These are phyloP conservation scores for Meghimatium bilineatum DNA, from an alignment of 2,888 invertebrate species.

Conservation along the genomic window DNA sequence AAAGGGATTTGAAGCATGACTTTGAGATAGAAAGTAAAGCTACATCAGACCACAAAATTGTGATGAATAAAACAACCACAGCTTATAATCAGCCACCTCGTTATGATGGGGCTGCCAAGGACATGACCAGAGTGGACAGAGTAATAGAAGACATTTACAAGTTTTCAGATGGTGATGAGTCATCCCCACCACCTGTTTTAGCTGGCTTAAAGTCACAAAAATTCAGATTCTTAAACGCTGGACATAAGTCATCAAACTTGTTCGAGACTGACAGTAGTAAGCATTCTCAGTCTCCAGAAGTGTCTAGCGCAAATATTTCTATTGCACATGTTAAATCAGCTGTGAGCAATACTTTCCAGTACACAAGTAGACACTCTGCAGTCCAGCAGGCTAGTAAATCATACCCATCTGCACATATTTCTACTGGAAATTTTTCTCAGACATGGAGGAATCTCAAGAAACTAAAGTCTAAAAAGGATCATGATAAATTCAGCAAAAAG, in stretches of 20 bases:
- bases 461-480: constrained; percentile 6
- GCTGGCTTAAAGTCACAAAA: constrained; percentile 17
- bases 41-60: not conserved
- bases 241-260: not conserved
- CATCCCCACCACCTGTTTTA: constrained; percentile 16
- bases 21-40: not conserved
- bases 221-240: not conserved
- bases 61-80: not conserved
- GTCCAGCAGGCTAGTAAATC: not conserved
- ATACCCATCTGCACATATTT: not conserved
- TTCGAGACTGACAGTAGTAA: not conserved
- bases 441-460: constrained; percentile 28
- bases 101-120: constrained; percentile 10
- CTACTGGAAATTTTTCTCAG: not conserved
- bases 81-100: constrained; percentile 1
- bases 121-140: constrained; percentile 12
- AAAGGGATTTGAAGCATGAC: not conserved
- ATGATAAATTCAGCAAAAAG: constrained; percentile 7
- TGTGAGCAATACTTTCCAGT: not conserved
- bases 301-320: not conserved
- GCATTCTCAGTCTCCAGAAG: not conserved
- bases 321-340: not conserved
- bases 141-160: constrained; percentile 44
- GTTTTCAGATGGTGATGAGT: constrained; percentile 28
- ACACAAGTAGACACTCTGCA: not conserved